Conservation (phyloP, 2,888 invertebrate species). For the Celastrina argiolus region DNA sequence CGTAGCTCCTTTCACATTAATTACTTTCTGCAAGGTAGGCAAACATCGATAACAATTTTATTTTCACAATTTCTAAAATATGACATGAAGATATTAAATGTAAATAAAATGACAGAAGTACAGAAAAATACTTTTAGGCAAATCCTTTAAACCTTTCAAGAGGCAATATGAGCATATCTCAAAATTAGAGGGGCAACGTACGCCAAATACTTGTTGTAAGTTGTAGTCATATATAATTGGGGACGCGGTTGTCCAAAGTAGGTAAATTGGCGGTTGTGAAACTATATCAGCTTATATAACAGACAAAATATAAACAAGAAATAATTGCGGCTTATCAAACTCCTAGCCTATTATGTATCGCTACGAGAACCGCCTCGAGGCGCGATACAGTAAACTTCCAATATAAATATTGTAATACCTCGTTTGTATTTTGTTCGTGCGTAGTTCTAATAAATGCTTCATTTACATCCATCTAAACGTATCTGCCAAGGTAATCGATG, state of each 20-base stretch:
- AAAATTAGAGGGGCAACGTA: too few relatives aligned
- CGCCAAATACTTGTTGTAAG: too few relatives aligned
- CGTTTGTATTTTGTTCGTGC: conserved; percentile 28
- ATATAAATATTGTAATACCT: conserved; percentile 27
- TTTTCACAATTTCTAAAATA: too few relatives aligned
- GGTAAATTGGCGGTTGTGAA: conserved; percentile 11
- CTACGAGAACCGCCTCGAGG: conserved; percentile 13
- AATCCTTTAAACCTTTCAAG: too few relatives aligned
- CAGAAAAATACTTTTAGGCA: too few relatives aligned
- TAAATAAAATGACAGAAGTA: too few relatives aligned
- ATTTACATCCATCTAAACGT: conserved; percentile 34
- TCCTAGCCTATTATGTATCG: conserved; percentile 6
- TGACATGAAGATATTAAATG: too few relatives aligned
- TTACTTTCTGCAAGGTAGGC: too few relatives aligned
- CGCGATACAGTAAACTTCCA: conserved; percentile 28
- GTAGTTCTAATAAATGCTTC: conserved; percentile 30
- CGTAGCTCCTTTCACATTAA: too few relatives aligned
- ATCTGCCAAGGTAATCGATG: conserved; percentile 36
- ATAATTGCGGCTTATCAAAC: conserved; percentile 20
- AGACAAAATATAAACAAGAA: conserved; percentile 16
- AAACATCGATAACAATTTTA: too few relatives aligned
- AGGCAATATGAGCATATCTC: too few relatives aligned
- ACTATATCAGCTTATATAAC: conserved; percentile 11
- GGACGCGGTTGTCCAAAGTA: not conserved
- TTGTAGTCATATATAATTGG: too few relatives aligned